These are phyloP conservation scores for Cheilosia scutellata DNA, from an alignment of 2,888 invertebrate species.

Conservation along the genomic window DNA sequence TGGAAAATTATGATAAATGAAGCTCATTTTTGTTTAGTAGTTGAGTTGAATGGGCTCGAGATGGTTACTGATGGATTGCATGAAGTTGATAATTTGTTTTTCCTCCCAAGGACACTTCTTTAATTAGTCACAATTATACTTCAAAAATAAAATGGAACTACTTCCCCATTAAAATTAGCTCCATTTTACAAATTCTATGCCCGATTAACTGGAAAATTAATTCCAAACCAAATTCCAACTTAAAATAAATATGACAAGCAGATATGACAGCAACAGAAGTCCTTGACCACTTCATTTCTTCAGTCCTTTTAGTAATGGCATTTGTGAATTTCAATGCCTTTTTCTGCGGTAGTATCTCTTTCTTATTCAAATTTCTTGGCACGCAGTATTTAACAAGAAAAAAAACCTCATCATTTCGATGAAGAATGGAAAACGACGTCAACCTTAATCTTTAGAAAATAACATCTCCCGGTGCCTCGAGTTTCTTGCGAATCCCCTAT, in stretches of 20 bases:
- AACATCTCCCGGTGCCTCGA: constrained; percentile 19
- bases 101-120: too few species aligned
- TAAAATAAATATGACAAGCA: background rate
- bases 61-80: too few species aligned
- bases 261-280: constrained; percentile 1
- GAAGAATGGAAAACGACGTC: constrained; percentile 27
- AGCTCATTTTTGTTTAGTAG: too few species aligned
- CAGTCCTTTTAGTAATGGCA: constrained; percentile 11
- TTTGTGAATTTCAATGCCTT: constrained; percentile 21
- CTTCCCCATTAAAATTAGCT: too few species aligned
- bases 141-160: too few species aligned
- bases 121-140: too few species aligned
- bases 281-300: constrained; percentile 29
- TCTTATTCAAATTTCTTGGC: constrained; percentile 2
- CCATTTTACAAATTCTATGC: too few species aligned
- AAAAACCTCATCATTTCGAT: background rate
- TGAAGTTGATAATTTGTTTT: too few species aligned
- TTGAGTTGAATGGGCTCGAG: too few species aligned
- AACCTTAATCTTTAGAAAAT: constrained; percentile 31
- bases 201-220: too few species aligned
- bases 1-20: too few species aligned
- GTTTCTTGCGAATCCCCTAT: constrained; percentile 10
- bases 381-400: background rate
- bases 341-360: constrained; percentile 22
- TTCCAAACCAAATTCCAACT: background rate